Percentiles rank a stretch among this genome's conserved stretches.
phyloP scores from a whole-genome alignment of 2,888 invertebrate species.

The Dendrolimus pini region DNA sequence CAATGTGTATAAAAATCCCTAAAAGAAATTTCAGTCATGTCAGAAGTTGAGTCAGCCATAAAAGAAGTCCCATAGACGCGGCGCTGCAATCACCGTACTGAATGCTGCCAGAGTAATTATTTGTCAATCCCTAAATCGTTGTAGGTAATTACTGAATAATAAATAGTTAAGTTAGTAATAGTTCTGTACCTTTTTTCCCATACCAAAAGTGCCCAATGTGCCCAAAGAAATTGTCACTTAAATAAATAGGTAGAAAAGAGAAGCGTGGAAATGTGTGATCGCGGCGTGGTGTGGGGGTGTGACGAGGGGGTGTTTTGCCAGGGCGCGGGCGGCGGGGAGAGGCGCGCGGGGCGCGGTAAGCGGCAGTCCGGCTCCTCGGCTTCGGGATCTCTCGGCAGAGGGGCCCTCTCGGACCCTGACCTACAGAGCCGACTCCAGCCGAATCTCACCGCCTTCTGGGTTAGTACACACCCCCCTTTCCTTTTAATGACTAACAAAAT shows the following conservation, averaged over 20 bases:
- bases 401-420: constrained; percentile 64
- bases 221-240: no score
- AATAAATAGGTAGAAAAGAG: constrained; percentile 3
- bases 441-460: constrained; percentile 59
- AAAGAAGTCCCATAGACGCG: no score
- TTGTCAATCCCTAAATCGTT: no score
- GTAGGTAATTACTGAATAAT: no score
- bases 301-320: constrained; percentile 30
- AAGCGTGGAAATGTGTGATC: constrained; percentile 34
- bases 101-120: no score
- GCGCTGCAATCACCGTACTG: no score
- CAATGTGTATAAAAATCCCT: no score
- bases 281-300: constrained; percentile 23
- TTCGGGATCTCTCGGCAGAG: constrained; percentile 50
- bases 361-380: constrained; percentile 40
- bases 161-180: no score
- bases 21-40: no score
- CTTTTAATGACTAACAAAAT: neutral
- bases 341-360: constrained; percentile 48
- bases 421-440: constrained; percentile 56
- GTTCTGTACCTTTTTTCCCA: no score
- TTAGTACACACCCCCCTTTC: constrained; percentile 34
- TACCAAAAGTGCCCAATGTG: no score
- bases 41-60: no score
- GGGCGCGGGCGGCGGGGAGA: constrained; percentile 36